Base-by-base conservation (phyloP, 2,888 invertebrate species). In the Acrobasis suavella region DNA sequence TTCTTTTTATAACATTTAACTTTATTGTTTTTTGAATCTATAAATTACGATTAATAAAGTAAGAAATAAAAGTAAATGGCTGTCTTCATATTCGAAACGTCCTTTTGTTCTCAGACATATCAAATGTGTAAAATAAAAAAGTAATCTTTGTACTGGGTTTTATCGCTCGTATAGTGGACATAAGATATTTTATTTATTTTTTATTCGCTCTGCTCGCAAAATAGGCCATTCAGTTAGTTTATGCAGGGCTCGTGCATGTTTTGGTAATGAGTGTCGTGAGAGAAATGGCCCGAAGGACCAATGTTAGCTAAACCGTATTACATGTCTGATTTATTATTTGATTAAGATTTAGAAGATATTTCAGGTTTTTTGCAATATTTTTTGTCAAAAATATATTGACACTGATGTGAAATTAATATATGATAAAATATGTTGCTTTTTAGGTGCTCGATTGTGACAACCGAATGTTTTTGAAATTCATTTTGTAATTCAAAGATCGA, bases 111-210 rank as follows among this genome's bases (percentile, higher is more conserved):
- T 32, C 38, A 38, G 46, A n/a, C 46, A 10, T 42, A 46, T 42
- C n/a, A 37, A 38, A n/a, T 38, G 15, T 38, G 54, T 56, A 16
- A 56, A 56, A 56, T 56, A 56, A 56, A 56, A 56, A 15, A 39
- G 16, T n/a, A 56, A 39, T 37, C 9, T 39, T 56, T 39, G 14
- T 39, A 10, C n/a, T 32, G 46, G 46, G 15, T 54, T 54, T 38
- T 54, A 54, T 32, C 37, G 54, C 37, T 54, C 42, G 10, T 56
- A 17, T 56, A 39, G 10, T 42, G 37, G 17, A 56, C 16, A 42
- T 42, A 42, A 55, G 42, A 17, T 52, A 56, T 17, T 56, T 56
- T 56, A 56, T 56, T 46, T 56, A 42, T 56, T 56, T 56, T 54
- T 54, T 52, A 56, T 56, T 17, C 46, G 16, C 22, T 12, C 12